Evolutionary conservation across 2,797 vertebrate genomes (phyloP), one percentile per base, ranked within the genome.

Genomic region (Darevskia nairensis): DNA sequence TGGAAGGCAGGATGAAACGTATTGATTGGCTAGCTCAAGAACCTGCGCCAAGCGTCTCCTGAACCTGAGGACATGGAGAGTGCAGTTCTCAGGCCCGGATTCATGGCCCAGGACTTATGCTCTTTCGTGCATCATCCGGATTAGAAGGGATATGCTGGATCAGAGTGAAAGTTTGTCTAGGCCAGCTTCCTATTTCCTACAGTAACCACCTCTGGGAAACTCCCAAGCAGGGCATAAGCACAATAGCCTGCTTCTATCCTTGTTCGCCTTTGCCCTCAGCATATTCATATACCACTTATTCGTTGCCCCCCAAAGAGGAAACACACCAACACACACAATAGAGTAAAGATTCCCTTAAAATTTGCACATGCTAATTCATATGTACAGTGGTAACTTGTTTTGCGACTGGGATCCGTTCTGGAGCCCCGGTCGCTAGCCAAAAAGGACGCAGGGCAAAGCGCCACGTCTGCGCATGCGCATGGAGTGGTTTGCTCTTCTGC

Each of bases 401-500:
- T 50, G 50, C 0, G 13, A 15, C 3, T 3, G 46, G 46, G 46
- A 46, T 46, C 46, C 9, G 10, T 55, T 55, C 50, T 0, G 3
- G 50, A 55, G 50, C 50, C 1, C 3, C 13, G 13, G 50, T 55
- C 3, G 13, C 50, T 55, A 55, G 3, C 13, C 50, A 1, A 55
- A 55, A 55, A 55, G 13, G 50, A 55, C 50, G 11, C 50, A 15
- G 11, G 50, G 50, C 50, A 55, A 55, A 55, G 50, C 13, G 3
- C 50, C 11, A 0, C 3, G 1, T 55, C 50, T 55, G 50, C 3
- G 11, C 50, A 50, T 50, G 46, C 1, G 44, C 3, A 1, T 1
- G 7, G 44, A 44, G 44, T 3, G 44, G 44, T 44, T 44, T 44
- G 5, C 5, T 5, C 9, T 46, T 46, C 46, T 46, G 46, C 2